Conservation (phyloP, 2,113 vertebrate genomes). For the Entelurus aequoreus region DNA sequence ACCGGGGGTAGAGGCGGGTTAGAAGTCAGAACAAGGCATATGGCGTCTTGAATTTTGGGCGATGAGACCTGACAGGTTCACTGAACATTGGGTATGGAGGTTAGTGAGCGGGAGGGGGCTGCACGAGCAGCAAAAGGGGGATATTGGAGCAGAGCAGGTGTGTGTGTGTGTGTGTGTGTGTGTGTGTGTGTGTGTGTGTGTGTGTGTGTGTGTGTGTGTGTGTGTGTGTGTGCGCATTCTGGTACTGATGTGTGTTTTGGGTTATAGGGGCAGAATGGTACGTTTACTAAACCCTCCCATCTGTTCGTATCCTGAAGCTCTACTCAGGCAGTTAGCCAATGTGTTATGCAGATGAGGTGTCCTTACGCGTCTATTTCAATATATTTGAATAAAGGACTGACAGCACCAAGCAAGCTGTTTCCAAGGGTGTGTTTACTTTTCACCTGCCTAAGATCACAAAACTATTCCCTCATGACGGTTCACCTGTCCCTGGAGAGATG, state of each 20-base stretch:
- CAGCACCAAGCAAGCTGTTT: conserved; percentile 75
- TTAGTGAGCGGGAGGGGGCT: conserved; percentile 10
- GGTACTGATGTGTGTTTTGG: conserved; percentile 31
- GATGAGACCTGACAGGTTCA: conserved; percentile 82
- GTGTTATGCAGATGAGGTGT: conserved; percentile 86
- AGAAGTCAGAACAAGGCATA: conserved; percentile 78
- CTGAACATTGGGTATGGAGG: conserved; percentile 70
- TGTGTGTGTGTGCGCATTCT: conserved; percentile 12
- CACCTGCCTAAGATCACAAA: conserved; percentile 62
- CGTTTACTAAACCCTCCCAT: conserved; percentile 84
- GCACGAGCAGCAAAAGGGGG: conserved; percentile 13
- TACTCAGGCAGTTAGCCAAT: conserved; percentile 67
- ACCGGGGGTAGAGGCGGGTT: conserved; percentile 29
- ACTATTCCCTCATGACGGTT: conserved; percentile 72
- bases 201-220: not conserved
- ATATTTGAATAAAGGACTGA: conserved; percentile 56
- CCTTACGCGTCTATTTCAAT: conserved; percentile 75
- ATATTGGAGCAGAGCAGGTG: conserved; percentile 17
- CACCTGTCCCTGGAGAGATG: conserved; percentile 64
- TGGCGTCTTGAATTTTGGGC: conserved; percentile 75
- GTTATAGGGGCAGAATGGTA: conserved; percentile 36
- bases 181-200: conserved; percentile 14
- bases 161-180: conserved; percentile 9
- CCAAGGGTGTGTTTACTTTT: conserved; percentile 73
- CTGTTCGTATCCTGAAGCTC: conserved; percentile 81